Conservation (phyloP, 2,113 vertebrate species). For the Amphiprion percula region DNA sequence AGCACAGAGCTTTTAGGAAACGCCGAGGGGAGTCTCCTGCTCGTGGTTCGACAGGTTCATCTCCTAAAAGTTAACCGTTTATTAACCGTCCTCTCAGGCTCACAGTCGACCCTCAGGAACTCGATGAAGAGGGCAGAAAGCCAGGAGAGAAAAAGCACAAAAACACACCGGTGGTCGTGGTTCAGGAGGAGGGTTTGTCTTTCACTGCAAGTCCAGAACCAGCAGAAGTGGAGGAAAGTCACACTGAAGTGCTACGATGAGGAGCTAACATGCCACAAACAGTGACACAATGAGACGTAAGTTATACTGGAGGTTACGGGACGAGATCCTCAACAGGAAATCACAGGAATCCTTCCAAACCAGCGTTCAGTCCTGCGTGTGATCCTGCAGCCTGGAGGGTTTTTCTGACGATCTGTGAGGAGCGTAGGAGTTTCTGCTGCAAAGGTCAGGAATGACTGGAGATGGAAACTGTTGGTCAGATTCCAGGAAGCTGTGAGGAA, state of each 20-base stretch:
- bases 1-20: conserved; percentile 32
- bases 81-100: conserved; percentile 62
- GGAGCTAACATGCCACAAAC: conserved; percentile 60
- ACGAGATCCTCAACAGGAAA: too few relatives aligned
- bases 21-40: conserved; percentile 43
- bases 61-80: conserved; percentile 20
- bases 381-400: too few relatives aligned
- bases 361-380: too few relatives aligned
- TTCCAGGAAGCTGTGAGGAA: conserved; percentile 55
- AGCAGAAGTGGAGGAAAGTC: conserved; percentile 49
- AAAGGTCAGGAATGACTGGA: conserved; percentile 46
- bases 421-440: conserved; percentile 45
- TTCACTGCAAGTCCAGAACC: conserved; percentile 23
- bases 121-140: too few relatives aligned
- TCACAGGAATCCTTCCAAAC: too few relatives aligned
- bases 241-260: conserved; percentile 67
- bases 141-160: conserved; percentile 14
- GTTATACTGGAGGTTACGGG: neutral
- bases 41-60: conserved; percentile 29
- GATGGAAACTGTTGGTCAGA: conserved; percentile 63
- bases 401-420: neutral
- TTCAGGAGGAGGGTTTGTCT: neutral
- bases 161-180: conserved; percentile 2
- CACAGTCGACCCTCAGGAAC: conserved; percentile 7
- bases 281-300: conserved; percentile 19